Evolutionary conservation across 64 coral and sea anemone genomes (phyloP).

Genomic region (Cladopsammia gracilis): DNA sequence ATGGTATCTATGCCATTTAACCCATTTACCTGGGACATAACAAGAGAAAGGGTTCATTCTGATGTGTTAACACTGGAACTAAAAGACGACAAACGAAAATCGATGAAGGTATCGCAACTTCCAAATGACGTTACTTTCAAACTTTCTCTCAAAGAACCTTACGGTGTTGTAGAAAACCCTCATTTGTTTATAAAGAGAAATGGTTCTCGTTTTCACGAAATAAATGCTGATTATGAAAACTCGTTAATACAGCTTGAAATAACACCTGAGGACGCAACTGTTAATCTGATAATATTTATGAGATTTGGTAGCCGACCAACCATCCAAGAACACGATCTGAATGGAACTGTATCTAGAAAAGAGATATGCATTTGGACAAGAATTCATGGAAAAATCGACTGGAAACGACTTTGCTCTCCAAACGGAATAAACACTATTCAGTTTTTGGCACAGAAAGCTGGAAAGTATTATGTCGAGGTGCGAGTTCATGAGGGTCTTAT

Average conservation of each 20-base stretch:
- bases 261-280: background rate
- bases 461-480: background rate
- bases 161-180: background rate
- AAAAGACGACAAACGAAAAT: conserved; percentile 32
- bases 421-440: background rate
- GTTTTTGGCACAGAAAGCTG: background rate
- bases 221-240: background rate
- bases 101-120: background rate
- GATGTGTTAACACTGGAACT: conserved; percentile 58
- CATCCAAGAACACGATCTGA: background rate
- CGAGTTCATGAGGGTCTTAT: background rate
- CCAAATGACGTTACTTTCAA: conserved; percentile 16
- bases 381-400: background rate
- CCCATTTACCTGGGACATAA: conserved; percentile 77
- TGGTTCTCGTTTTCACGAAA: background rate
- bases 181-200: background rate
- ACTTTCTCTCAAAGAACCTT: background rate
- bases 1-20: conserved; percentile 69
- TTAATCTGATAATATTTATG: background rate
- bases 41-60: conserved; percentile 27
- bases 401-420: background rate
- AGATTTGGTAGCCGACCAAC: background rate
- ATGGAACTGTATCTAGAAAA: background rate
- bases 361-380: background rate
- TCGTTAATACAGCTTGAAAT: background rate